Conservation (phyloP, 2,797 vertebrate genomes). For the Clamator glandarius region DNA sequence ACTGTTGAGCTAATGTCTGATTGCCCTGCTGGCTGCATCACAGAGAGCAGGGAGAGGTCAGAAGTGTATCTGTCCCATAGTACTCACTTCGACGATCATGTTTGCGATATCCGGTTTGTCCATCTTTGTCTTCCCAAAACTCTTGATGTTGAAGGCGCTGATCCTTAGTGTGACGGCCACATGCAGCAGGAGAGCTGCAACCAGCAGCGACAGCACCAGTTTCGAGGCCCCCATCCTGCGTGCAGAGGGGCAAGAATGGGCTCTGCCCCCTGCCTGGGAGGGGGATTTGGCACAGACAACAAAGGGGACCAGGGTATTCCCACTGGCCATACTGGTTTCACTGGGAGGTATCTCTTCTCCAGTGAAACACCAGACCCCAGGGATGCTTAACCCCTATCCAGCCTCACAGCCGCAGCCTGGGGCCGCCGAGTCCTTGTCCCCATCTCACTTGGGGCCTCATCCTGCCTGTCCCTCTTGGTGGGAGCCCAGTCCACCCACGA, state of each 20-base stretch:
- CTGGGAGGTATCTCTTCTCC: accelerated
- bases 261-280: no score
- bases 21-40: neutral
- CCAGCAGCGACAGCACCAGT: neutral
- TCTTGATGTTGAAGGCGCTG: constrained; percentile 76
- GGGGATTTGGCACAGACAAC: neutral
- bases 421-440: no score
- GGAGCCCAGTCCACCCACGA: no score
- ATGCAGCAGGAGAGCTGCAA: constrained; percentile 26
- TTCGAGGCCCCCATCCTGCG: constrained; percentile 17
- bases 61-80: neutral
- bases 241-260: neutral
- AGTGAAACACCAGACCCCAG: no score
- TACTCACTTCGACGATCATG: constrained; percentile 71
- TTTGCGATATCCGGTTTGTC: constrained; percentile 67
- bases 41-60: neutral
- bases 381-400: no score
- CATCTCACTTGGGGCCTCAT: no score
- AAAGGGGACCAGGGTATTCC: no score
- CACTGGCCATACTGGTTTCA: no score
- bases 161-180: constrained; percentile 45
- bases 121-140: constrained; percentile 76
- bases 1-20: neutral
- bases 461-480: no score
- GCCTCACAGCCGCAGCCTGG: no score